Percentiles rank a stretch among this genome's conserved stretches.
Conservation (phyloP, 2,113 vertebrate species). For the Coryphaenoides rupestris region DNA sequence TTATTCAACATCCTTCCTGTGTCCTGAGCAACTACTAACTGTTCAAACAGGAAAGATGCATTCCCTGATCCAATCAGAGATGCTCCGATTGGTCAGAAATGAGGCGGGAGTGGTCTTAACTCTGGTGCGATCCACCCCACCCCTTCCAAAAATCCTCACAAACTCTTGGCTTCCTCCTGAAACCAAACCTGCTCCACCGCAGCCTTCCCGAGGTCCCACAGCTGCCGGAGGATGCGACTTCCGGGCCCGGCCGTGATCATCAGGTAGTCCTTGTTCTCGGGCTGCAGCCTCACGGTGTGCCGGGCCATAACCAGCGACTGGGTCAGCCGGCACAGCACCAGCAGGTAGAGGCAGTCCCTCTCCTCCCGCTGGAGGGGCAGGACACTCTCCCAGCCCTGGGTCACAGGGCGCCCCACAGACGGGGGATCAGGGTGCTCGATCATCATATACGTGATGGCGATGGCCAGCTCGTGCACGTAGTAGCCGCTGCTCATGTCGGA, state of each 20-base stretch:
- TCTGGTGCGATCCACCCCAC: too few relatives aligned
- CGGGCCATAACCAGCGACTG: constrained; percentile 82
- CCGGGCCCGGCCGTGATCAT: constrained; percentile 75
- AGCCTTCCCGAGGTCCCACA: constrained; percentile 77
- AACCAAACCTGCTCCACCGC: constrained; percentile 82
- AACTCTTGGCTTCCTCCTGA: constrained; percentile 8
- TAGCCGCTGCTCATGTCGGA: constrained; percentile 84
- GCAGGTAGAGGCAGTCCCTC: constrained; percentile 72
- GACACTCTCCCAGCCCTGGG: constrained; percentile 88
- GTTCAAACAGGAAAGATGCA: too few relatives aligned
- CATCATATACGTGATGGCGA: constrained; percentile 91
- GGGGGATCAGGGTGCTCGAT: constrained; percentile 75
- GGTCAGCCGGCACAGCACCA: constrained; percentile 82
- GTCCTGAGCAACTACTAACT: too few relatives aligned
- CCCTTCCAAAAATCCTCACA: too few relatives aligned
- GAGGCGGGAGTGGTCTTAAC: too few relatives aligned
- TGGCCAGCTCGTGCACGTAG: constrained; percentile 83
- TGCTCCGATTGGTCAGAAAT: too few relatives aligned
- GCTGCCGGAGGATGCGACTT: constrained; percentile 52
- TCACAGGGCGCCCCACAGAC: constrained; percentile 75
- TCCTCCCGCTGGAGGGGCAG: constrained; percentile 77
- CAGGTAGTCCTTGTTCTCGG: constrained; percentile 86
- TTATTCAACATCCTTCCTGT: too few relatives aligned
- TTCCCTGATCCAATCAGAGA: too few relatives aligned
- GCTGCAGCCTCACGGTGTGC: constrained; percentile 68